Evolutionary conservation across 2,797 vertebrate genomes (phyloP), one percentile per base, ranked within the genome.

Genomic region (Buceros bicornis): DNA sequence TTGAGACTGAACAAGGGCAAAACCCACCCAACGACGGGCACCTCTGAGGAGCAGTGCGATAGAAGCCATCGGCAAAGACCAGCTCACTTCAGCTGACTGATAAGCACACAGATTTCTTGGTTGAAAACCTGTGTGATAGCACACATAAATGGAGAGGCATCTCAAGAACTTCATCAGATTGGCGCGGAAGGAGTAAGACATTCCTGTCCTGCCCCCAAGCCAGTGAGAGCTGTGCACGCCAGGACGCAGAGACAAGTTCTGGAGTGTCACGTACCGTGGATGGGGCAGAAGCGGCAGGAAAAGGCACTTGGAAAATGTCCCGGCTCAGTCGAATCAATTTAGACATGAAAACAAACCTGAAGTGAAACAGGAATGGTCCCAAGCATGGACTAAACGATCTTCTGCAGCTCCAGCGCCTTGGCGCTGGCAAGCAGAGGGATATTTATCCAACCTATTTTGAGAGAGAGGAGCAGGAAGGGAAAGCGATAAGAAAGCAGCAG

Each of bases 381-480:
- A 64, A 65, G 35, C 8, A 1, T 0, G 4, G 65, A 82, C 76
- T 80, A 50, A 90, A 45, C 0, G 0, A 61, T 31, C 57, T 72
- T 79, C 35, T 84, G 67, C 43, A 57, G 42, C 50, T 33, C 67
- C 5, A 13, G 77, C 1, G 45, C 82, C 87, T 80, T 3, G 1
- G 43, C 43, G 71, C 60, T 81, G 85, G 74, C 3, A 4, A 80
- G 80, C 53, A 73, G 60, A 56, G 90, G 76, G 72, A 82, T 95
- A 91, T 95, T 97, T 97, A 91, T 71, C 80, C 93, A 92, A 28
- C 70, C 87, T 97, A 90, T 97, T 96, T 92, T 82, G 89, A 96
- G 92, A 91, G 78, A 48, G 80, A 82, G 0, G 0, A 90, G 91
- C 91, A 95, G 96, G 94, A 97, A 97, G 70, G 82, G 82, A 94